Evolutionary conservation across 2,113 vertebrate species (phyloP), one percentile per base, ranked within the genome.

Genomic region (Thamnophis sirtalis): DNA sequence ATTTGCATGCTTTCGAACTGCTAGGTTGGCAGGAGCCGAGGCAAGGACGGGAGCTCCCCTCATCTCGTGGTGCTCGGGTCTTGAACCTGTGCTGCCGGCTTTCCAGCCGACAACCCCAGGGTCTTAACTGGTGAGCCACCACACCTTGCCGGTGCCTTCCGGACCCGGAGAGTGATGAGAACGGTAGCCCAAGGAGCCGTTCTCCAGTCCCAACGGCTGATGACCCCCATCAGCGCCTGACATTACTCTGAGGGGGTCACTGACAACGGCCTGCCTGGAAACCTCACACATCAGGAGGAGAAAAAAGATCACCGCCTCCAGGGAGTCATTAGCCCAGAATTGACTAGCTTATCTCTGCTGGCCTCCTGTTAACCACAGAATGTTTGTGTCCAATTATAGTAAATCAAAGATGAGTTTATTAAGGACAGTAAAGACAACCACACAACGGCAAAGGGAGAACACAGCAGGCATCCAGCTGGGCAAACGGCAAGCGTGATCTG

Each of bases 401-500:
- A 92, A 89, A 92, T 92, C 91, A 92, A 92, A 89, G 87, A 89
- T 86, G 91, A 85, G 87, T 92, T 86, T 85, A 85, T 92, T 89
- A 89, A 89, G 87, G 87, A 50, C 7, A 10, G 87, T 26, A n/a
- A 68, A 89, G 80, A 17, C 53, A 22, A 56, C 22, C 84, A 56
- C 56, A 43, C n/a, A n/a, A n/a, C 0, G 10, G 73, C 4, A n/a
- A 4, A 50, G 9, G 19, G 73, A 11, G 55, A 48, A 80, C 87
- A 56, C 33, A 43, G 21, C 33, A 49, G 86, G 1, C 9, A 1
- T 24, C 22, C 73, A 48, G 73, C 89, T 43, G 22, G 33, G 49
- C 26, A 24, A 33, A 49, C 3, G 2, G 5, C 13, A 28, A 22
- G 2, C 3, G 24, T 1, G 80, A 5, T 26, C n/a, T 43, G 33